These are phyloP conservation scores for Eristalis pertinax DNA, from an alignment of 2,888 invertebrate species.

Conservation along the genomic window DNA sequence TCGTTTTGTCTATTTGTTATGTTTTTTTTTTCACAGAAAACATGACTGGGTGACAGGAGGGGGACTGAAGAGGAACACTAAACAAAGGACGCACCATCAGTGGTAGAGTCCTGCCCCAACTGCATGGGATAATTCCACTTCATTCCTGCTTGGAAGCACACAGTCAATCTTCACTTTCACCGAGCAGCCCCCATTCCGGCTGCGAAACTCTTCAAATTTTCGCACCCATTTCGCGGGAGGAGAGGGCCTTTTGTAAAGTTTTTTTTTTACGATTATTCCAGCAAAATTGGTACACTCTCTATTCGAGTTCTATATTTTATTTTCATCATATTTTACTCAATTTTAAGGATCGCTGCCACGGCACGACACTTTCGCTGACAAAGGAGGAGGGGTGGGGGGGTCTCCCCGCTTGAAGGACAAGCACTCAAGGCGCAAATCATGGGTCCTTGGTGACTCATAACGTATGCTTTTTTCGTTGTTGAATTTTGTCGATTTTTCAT, in stretches of 20 bases:
- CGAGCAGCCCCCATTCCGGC: background rate
- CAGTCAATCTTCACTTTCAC: background rate
- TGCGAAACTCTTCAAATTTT: background rate
- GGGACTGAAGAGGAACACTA: slow-evolving; percentile 12
- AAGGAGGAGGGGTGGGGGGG: background rate
- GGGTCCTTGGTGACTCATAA: slow-evolving; percentile 36
- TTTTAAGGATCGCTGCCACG: slow-evolving; percentile 11
- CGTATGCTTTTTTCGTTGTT: slow-evolving; percentile 47
- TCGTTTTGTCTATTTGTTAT: slow-evolving; percentile 47
- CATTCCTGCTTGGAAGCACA: background rate
- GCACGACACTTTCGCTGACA: background rate
- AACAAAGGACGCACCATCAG: slow-evolving; percentile 27
- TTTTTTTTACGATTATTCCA: slow-evolving; percentile 38
- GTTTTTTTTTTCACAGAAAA: background rate
- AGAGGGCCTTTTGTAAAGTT: background rate
- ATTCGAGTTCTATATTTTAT: slow-evolving; percentile 10
- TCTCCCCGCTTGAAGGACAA: background rate
- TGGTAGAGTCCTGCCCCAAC: background rate
- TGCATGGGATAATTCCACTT: background rate
- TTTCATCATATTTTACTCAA: slow-evolving; percentile 27
- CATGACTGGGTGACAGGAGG: background rate
- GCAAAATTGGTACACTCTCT: slow-evolving; percentile 21
- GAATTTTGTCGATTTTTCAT: slow-evolving; percentile 58
- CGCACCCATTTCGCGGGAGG: background rate
- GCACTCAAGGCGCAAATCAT: slow-evolving; percentile 19